Conservation (phyloP, 2,113 vertebrate species). For the Seriola dumerili region DNA sequence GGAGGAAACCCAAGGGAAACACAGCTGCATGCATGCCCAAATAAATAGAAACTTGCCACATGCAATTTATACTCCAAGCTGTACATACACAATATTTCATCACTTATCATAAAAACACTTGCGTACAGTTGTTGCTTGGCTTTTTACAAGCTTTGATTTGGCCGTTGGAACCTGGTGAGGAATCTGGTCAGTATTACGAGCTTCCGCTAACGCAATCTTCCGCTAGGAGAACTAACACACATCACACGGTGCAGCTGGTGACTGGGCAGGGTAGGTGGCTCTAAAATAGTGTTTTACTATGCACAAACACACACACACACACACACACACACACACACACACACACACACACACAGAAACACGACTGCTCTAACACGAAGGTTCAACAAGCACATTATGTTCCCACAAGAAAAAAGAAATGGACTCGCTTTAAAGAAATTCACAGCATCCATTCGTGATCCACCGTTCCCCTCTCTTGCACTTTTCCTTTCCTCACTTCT, state of each 20-base stretch:
- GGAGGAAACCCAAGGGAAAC: conserved; percentile 55
- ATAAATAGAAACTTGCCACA: conserved; percentile 64
- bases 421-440: conserved; percentile 23
- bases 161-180: conserved; percentile 51
- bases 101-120: conserved; percentile 69
- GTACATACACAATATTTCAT: conserved; percentile 65
- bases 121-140: conserved; percentile 52
- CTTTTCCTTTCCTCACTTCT: conserved; percentile 2
- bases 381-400: conserved; percentile 39
- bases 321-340: conserved; percentile 35
- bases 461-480: neutral
- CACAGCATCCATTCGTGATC: conserved; percentile 31
- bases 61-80: conserved; percentile 62
- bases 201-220: conserved; percentile 73
- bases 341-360: conserved; percentile 32
- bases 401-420: conserved; percentile 40
- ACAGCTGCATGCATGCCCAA: conserved; percentile 62
- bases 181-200: conserved; percentile 74
- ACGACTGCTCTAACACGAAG: conserved; percentile 26
- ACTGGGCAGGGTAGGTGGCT: conserved; percentile 71
- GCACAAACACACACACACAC: conserved; percentile 41
- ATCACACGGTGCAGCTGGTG: conserved; percentile 71
- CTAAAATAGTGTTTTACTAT: conserved; percentile 64
- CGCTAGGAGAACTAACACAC: conserved; percentile 48
- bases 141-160: conserved; percentile 78